These are phyloP conservation scores for Drosophila bipectinata DNA, from an alignment of 1,140 invertebrate species.

Conservation along the genomic window DNA sequence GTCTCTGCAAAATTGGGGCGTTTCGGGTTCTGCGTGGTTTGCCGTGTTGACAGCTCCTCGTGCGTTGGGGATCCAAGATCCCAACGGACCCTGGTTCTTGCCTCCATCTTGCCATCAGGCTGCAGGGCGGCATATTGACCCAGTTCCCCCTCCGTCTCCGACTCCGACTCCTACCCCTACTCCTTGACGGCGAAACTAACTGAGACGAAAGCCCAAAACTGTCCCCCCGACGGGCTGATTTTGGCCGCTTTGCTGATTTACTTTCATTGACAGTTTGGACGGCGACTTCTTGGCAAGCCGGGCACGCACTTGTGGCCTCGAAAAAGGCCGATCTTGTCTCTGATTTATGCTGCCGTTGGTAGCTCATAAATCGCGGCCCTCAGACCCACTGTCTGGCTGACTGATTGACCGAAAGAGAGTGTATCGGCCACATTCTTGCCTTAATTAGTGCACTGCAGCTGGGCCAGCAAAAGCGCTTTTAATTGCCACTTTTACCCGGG, in stretches of 20 bases:
- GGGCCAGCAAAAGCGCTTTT: conserved; percentile 53
- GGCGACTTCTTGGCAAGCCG: conserved; percentile 57
- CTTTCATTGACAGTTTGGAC: conserved; percentile 76
- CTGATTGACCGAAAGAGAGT: conserved; percentile 53
- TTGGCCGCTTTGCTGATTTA: conserved; percentile 45
- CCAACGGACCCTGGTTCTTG: neutral
- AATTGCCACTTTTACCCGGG: conserved; percentile 74
- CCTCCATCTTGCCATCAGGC: conserved; percentile 16
- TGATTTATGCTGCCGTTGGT: conserved; percentile 66
- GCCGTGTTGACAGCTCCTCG: conserved; percentile 31
- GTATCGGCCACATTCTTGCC: conserved; percentile 24
- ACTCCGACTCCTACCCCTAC: conserved; percentile 41
- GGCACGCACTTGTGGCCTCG: conserved; percentile 79
- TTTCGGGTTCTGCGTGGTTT: conserved; percentile 55
- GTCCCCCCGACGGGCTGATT: conserved; percentile 33
- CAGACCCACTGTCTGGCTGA: conserved; percentile 29
- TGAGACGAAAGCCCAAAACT: conserved; percentile 44
- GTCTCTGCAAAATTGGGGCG: conserved; percentile 63
- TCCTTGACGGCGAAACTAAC: conserved; percentile 8
- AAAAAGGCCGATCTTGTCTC: conserved; percentile 59
- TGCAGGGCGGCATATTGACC: conserved; percentile 72
- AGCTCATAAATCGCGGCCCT: conserved; percentile 63
- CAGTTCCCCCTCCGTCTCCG: conserved; percentile 57
- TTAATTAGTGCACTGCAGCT: conserved; percentile 60
- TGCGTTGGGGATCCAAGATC: neutral